Evolutionary conservation across 2,113 vertebrate genomes (phyloP).

Genomic region (Struthidea cinerea): DNA sequence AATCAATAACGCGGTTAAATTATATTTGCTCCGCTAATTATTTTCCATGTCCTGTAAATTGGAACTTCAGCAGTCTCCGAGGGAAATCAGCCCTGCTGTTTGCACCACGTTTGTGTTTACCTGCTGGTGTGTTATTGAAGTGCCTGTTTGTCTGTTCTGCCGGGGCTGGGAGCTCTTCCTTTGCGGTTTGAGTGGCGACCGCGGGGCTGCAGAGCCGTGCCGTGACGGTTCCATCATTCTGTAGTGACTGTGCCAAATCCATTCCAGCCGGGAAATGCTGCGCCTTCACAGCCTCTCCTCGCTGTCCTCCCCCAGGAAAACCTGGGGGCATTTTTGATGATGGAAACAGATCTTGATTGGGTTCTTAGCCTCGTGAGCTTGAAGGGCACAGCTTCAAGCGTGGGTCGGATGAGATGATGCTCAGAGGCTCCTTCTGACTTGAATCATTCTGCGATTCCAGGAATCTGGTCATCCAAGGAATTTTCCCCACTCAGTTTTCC

Average conservation of each 20-base stretch:
- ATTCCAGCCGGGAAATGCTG: not conserved
- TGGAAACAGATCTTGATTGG: not conserved
- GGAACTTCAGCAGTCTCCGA: not conserved
- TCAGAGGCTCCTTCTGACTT: not conserved
- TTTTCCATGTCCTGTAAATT: conserved; percentile 51
- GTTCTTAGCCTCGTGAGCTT: not conserved
- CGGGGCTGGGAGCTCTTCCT: not conserved
- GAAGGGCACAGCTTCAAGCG: not conserved
- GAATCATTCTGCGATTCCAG: not conserved
- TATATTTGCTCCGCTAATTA: conserved; percentile 68
- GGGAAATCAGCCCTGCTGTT: not conserved
- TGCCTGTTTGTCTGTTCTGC: not conserved
- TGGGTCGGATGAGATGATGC: not conserved
- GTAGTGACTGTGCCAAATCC: not conserved
- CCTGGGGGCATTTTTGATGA: accelerated
- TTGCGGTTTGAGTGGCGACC: not conserved
- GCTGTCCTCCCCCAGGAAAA: not conserved
- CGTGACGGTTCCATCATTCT: not conserved
- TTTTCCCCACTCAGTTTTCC: accelerated
- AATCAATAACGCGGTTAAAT: conserved; percentile 64
- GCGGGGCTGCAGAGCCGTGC: not conserved
- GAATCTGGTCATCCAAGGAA: accelerated
- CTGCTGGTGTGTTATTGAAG: not conserved
- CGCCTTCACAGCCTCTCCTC: not conserved
- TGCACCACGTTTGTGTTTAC: not conserved